phyloP scores from a whole-genome alignment of 2,113 vertebrate species.

The Indri indri region DNA sequence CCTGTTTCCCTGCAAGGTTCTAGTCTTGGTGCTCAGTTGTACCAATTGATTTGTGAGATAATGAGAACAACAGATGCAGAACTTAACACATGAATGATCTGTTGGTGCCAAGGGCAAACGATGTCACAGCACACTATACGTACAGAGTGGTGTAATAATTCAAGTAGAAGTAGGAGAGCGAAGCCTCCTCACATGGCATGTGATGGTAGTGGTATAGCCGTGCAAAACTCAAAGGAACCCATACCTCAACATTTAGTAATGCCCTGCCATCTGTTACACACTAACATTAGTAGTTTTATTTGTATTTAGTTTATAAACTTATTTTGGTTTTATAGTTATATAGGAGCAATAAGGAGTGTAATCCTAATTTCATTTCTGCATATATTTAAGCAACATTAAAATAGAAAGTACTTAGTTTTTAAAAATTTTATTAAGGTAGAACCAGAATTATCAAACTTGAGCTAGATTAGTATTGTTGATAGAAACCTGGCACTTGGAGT shows the following conservation, averaged over 20 bases:
- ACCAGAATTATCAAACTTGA: background rate
- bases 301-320: constrained; percentile 30
- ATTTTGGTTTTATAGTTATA: constrained; percentile 14
- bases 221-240: constrained; percentile 14
- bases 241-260: background rate
- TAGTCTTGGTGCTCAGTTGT: background rate
- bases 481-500: constrained; percentile 24
- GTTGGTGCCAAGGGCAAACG: background rate
- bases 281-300: constrained; percentile 40
- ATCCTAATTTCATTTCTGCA: constrained; percentile 48
- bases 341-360: constrained; percentile 3
- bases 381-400: constrained; percentile 38
- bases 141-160: background rate
- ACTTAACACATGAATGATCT: background rate
- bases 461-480: background rate
- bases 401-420: constrained; percentile 17
- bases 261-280: constrained; percentile 10
- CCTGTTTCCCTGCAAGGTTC: background rate
- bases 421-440: constrained; percentile 25
- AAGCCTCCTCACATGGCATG: background rate
- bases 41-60: constrained; percentile 31
- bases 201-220: background rate
- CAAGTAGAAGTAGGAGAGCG: constrained; percentile 35
- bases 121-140: background rate
- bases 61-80: constrained; percentile 14